A percentile compares a stretch with the other conserved stretches of the same genome.
Evolutionary conservation across 2,888 invertebrate species (phyloP).

Genomic region (Augochlorella aurata): DNA sequence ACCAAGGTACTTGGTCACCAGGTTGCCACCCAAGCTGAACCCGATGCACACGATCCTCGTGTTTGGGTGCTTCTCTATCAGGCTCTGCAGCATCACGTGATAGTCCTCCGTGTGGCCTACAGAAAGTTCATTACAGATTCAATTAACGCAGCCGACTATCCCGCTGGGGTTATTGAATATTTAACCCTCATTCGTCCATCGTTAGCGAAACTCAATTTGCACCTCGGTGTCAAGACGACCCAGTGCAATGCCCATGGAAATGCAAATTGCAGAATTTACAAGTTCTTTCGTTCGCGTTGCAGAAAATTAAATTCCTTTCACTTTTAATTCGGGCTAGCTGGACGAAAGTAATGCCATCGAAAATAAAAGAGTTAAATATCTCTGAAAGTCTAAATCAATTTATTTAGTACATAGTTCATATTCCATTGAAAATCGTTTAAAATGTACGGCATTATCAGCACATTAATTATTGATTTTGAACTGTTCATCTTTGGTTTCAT

Average conservation of each 20-base stretch:
- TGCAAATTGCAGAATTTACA: not conserved
- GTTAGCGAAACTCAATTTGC: not conserved
- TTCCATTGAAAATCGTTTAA: too few relatives aligned
- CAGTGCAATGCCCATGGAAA: not conserved
- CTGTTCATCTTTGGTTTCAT: too few relatives aligned
- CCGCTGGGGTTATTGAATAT: not conserved
- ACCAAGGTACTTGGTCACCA: conserved; percentile 96
- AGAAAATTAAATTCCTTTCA: too few relatives aligned
- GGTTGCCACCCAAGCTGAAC: conserved; percentile 96
- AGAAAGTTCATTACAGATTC: conserved; percentile 28
- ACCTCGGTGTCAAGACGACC: not conserved
- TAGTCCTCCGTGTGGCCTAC: conserved; percentile 95
- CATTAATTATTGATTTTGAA: too few relatives aligned
- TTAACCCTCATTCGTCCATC: not conserved
- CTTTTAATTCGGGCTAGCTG: too few relatives aligned
- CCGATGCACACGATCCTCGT: conserved; percentile 93
- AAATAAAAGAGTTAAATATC: too few relatives aligned
- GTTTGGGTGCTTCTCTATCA: conserved; percentile 88
- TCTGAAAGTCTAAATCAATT: too few relatives aligned
- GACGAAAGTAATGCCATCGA: too few relatives aligned
- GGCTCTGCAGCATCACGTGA: conserved; percentile 90
- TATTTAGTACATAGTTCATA: too few relatives aligned
- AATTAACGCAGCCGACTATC: conserved; percentile 18
- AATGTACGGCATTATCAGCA: too few relatives aligned
- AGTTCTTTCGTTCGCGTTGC: not conserved